A percentile compares a stretch with the other conserved stretches of the same genome.
Evolutionary conservation across 1,140 invertebrate genomes (phyloP).

Genomic region (Rhyzopertha dominica): DNA sequence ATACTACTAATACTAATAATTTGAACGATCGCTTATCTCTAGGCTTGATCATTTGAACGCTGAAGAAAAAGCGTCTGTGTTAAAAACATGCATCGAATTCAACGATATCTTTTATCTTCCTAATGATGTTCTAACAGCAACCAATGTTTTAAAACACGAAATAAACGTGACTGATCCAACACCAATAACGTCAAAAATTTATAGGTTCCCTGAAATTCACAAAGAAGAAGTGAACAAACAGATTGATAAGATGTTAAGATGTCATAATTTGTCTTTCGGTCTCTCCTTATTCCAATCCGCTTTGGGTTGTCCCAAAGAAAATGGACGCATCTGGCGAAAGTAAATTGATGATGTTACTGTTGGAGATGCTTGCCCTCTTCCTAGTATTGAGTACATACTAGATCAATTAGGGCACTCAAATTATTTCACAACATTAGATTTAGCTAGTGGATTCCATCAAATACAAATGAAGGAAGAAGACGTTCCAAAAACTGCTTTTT

Average conservation of each 20-base stretch:
- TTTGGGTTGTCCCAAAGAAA: constrained; percentile 46
- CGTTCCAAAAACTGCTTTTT: constrained; percentile 49
- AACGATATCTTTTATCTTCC: constrained; percentile 29
- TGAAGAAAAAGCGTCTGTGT: constrained; percentile 19
- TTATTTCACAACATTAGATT: constrained; percentile 50
- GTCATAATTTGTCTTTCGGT: constrained; percentile 40
- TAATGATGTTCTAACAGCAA: constrained; percentile 20
- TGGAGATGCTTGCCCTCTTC: constrained; percentile 47
- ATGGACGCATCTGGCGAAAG: constrained; percentile 39
- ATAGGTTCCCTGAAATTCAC: constrained; percentile 40
- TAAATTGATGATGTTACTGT: constrained; percentile 42
- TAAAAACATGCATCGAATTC: constrained; percentile 21
- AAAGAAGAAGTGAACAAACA: constrained; percentile 43
- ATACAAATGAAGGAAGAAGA: constrained; percentile 41
- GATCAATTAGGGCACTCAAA: constrained; percentile 43
- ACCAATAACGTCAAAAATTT: constrained; percentile 35
- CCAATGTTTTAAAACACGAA: constrained; percentile 25
- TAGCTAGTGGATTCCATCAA: constrained; percentile 51
- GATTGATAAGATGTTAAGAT: constrained; percentile 43
- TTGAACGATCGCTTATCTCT: constrained; percentile 4
- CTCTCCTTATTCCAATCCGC: constrained; percentile 38
- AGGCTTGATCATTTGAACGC: constrained; percentile 24
- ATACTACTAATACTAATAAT: too few relatives aligned
- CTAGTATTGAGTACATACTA: constrained; percentile 49
- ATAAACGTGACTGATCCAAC: constrained; percentile 27